Evolutionary conservation across 2,113 vertebrate genomes (phyloP).

Genomic region (Bolborhynchus lineola): DNA sequence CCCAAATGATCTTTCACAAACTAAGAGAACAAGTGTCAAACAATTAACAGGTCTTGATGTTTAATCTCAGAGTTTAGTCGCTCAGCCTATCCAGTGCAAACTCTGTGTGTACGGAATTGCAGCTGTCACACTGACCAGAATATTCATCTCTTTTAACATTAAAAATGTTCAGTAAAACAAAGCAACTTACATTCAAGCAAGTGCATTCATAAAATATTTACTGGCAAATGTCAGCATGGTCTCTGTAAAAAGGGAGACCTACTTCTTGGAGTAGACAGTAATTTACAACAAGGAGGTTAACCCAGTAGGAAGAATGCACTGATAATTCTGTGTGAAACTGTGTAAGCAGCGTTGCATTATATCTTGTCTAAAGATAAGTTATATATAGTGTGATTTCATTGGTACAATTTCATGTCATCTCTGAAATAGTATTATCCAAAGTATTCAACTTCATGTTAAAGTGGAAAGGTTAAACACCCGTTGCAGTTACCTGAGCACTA

Average conservation of each 20-base stretch:
- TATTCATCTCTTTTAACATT: neutral
- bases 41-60: neutral
- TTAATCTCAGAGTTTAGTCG: neutral
- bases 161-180: neutral
- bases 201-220: neutral
- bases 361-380: slow-evolving; percentile 41
- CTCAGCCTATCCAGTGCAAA: neutral
- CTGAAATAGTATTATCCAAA: slow-evolving; percentile 30
- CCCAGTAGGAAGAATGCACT: neutral
- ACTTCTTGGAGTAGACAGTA: neutral
- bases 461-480: neutral
- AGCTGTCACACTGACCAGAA: neutral
- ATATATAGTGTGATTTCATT: slow-evolving; percentile 28
- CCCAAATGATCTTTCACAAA: neutral
- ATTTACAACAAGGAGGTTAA: neutral
- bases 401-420: neutral
- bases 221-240: neutral
- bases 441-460: neutral
- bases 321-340: slow-evolving; percentile 16
- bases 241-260: neutral
- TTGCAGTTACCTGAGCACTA: neutral
- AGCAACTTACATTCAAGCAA: neutral
- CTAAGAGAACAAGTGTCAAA: neutral
- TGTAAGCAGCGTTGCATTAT: neutral
- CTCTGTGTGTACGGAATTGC: neutral